Conservation (phyloP, 2,797 vertebrate genomes). For the Lithobates pipiens region DNA sequence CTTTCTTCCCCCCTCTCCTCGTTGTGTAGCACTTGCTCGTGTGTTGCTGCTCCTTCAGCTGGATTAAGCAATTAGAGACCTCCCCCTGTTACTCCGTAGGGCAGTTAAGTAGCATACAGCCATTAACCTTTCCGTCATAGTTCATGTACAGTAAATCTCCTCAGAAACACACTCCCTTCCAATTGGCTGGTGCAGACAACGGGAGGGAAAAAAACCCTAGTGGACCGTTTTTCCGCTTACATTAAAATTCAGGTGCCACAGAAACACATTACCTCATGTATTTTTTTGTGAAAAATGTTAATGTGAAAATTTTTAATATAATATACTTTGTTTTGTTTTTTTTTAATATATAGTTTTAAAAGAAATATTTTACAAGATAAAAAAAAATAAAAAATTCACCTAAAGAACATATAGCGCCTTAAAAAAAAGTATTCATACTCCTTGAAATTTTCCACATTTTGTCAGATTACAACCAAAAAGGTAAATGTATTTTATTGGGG, state of each 20-base stretch:
- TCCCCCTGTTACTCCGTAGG: slow-evolving; percentile 31
- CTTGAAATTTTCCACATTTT: too few relatives aligned
- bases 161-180: not conserved
- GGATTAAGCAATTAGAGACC: slow-evolving; percentile 44
- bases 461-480: too few relatives aligned
- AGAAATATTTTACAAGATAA: too few relatives aligned
- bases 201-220: not conserved
- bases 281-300: too few relatives aligned
- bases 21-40: slow-evolving; percentile 35
- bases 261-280: not conserved
- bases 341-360: too few relatives aligned
- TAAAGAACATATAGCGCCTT: too few relatives aligned
- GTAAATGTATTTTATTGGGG: too few relatives aligned
- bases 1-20: not conserved
- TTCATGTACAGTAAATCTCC: slow-evolving; percentile 27
- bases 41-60: slow-evolving; percentile 41
- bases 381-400: too few relatives aligned
- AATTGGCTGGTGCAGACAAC: not conserved
- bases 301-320: not conserved
- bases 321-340: too few relatives aligned
- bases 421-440: too few relatives aligned
- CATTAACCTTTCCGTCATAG: slow-evolving; percentile 34
- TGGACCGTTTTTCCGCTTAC: not conserved
- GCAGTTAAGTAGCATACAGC: slow-evolving; percentile 33
- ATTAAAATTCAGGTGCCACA: not conserved